phyloP scores from a whole-genome alignment of 2,888 invertebrate genomes.

The Cyclophora punctaria region DNA sequence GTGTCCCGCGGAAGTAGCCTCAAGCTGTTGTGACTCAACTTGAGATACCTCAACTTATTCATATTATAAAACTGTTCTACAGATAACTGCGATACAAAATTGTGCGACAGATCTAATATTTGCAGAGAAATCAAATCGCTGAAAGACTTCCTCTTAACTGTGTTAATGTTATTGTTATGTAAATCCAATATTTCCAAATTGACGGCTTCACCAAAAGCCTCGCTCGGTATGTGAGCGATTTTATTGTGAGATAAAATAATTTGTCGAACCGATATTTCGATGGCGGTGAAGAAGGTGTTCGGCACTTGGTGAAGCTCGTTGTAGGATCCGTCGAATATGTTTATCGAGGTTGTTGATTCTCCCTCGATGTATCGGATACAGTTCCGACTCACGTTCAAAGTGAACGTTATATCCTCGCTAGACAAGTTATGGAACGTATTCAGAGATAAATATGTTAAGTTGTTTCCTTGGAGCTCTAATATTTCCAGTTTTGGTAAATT shows the following conservation, averaged over 20 bases:
- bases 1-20: conserved; percentile 84
- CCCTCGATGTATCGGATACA: conserved; percentile 67
- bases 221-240: conserved; percentile 80
- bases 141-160: conserved; percentile 84
- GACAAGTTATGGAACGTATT: conserved; percentile 81
- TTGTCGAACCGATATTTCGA: conserved; percentile 78
- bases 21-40: conserved; percentile 82
- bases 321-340: conserved; percentile 81
- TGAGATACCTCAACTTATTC: conserved; percentile 81
- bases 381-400: conserved; percentile 86
- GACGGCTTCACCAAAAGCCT: conserved; percentile 82
- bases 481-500: conserved; percentile 84
- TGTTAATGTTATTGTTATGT: conserved; percentile 82
- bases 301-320: conserved; percentile 81
- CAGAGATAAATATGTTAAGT: conserved; percentile 80
- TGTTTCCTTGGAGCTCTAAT: conserved; percentile 87
- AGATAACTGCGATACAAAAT: conserved; percentile 83
- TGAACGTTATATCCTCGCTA: conserved; percentile 77
- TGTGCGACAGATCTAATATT: conserved; percentile 85
- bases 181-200: conserved; percentile 84
- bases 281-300: conserved; percentile 77
- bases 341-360: conserved; percentile 75
- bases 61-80: conserved; percentile 87
- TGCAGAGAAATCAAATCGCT: conserved; percentile 83
- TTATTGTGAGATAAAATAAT: conserved; percentile 84